A percentile compares a stretch with the other conserved stretches of the same genome.
Conservation (phyloP, 2,888 invertebrate species). For the Tipula helvola region DNA sequence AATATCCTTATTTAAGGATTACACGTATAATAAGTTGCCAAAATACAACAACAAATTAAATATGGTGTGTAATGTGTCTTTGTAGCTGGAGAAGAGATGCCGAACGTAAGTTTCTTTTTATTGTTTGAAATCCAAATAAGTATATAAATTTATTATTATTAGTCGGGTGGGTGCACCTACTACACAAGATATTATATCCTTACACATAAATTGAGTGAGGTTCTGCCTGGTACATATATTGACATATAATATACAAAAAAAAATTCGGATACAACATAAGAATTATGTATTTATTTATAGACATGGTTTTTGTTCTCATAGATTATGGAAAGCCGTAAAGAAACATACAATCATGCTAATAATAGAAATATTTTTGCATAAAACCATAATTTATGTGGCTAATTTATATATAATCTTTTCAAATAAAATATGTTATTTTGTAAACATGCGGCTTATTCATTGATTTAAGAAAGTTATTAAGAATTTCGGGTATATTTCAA, state of each 20-base stretch:
- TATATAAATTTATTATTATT: not conserved
- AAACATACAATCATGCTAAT: not conserved
- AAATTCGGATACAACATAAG: not conserved
- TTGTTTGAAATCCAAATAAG: not conserved
- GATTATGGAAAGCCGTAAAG: not conserved
- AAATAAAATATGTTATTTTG: not conserved
- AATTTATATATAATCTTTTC: not conserved
- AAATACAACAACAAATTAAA: not conserved
- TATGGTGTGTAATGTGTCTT: not conserved
- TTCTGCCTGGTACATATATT: not conserved
- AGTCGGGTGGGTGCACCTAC: not conserved
- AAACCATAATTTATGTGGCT: not conserved
- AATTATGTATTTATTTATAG: not conserved
- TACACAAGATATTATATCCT: not conserved
- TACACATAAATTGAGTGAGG: not conserved
- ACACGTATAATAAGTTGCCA: slow-evolving; percentile 14
- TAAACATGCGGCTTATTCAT: not conserved
- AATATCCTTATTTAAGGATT: slow-evolving; percentile 19
- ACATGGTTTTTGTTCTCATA: not conserved
- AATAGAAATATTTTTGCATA: slow-evolving; percentile 4
- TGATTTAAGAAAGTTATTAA: not conserved
- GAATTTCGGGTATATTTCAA: not conserved
- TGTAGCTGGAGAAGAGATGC: not conserved
- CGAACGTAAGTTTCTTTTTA: not conserved
- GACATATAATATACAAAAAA: not conserved